phyloP scores from a whole-genome alignment of 2,888 invertebrate species.

The Ectemnius cavifrons region DNA sequence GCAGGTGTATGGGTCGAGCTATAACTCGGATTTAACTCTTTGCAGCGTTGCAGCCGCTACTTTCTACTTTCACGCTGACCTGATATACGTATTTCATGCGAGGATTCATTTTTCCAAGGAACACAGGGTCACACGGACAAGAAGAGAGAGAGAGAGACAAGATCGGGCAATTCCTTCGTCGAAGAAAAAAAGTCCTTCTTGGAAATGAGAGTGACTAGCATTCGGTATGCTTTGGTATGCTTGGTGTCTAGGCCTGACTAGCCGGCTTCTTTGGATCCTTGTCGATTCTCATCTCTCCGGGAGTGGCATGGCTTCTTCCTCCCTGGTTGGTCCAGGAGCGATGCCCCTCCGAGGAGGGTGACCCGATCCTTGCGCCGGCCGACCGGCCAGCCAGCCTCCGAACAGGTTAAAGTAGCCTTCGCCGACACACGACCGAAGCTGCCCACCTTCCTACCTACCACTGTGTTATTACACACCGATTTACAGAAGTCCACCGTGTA shows the following conservation, averaged over 20 bases:
- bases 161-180: not conserved
- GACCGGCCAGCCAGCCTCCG: conserved; percentile 13
- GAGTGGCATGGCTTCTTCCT: conserved; percentile 4
- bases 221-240: conserved; percentile 29
- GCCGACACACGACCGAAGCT: conserved; percentile 12
- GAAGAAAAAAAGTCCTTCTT: conserved; percentile 27
- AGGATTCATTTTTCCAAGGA: conserved; percentile 6
- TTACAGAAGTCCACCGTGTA: conserved; percentile 19
- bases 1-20: conserved; percentile 43
- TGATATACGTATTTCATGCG: conserved; percentile 26
- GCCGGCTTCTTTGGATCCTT: conserved; percentile 36
- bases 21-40: conserved; percentile 27
- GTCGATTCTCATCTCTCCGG: conserved; percentile 10
- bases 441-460: conserved; percentile 35
- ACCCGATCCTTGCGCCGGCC: conserved; percentile 39
- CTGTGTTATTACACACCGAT: conserved; percentile 45
- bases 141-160: not conserved
- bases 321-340: conserved; percentile 7
- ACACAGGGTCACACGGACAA: not conserved
- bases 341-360: conserved; percentile 39
- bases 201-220: conserved; percentile 32
- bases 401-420: conserved; percentile 52
- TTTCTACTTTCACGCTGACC: conserved; percentile 57
- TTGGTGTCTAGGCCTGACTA: conserved; percentile 16
- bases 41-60: conserved; percentile 25